These are phyloP conservation scores for Dromiciops gliroides DNA, from an alignment of 2,113 vertebrate genomes.

Conservation along the genomic window DNA sequence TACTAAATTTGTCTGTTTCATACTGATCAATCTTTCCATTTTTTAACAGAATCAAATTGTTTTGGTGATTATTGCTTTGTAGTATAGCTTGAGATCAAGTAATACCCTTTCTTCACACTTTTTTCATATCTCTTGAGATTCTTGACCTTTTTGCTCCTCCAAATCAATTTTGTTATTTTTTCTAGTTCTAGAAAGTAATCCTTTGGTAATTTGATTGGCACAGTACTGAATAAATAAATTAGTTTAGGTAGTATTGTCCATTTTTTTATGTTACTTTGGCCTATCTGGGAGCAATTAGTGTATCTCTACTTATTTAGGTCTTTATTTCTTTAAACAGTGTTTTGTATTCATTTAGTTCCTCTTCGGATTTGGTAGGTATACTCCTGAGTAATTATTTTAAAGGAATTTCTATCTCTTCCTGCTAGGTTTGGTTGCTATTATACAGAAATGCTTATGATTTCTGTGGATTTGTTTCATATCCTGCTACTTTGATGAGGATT, in stretches of 20 bases:
- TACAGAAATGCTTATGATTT: not conserved
- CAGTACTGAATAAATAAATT: not conserved
- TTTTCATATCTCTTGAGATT: not conserved
- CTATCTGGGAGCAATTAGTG: not conserved
- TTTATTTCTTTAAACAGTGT: not conserved
- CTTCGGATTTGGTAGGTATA: not conserved
- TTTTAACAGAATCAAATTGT: not conserved
- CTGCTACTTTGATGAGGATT: not conserved
- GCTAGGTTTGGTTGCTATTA: not conserved
- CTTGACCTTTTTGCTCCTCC: not conserved
- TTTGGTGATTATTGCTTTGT: not conserved
- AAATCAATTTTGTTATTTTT: not conserved
- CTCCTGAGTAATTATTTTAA: not conserved
- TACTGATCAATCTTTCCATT: no score
- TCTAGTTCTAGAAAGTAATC: not conserved
- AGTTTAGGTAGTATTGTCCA: not conserved
- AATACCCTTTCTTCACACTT: not conserved
- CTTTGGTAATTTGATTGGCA: not conserved
- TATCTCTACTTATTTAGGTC: not conserved
- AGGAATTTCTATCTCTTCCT: not conserved
- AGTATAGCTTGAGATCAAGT: not conserved
- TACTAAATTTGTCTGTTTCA: no score
- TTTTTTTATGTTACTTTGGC: not conserved
- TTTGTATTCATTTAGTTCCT: not conserved
- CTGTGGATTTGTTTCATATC: not conserved